These are phyloP conservation scores for Phytoseiulus persimilis DNA, from an alignment of 2,888 invertebrate species.

Conservation along the genomic window DNA sequence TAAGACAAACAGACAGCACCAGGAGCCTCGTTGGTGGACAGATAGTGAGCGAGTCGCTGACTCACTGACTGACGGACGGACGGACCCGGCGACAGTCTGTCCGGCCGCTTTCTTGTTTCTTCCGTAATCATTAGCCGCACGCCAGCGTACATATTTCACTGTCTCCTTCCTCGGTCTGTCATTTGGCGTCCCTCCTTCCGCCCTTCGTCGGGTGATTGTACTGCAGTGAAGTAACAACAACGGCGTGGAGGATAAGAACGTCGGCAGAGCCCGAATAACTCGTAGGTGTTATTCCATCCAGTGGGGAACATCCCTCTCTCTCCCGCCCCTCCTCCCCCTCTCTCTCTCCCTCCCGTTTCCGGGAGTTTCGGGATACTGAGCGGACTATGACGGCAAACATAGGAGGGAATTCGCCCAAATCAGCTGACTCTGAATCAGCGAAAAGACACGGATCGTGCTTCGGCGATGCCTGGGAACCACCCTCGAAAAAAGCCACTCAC, in stretches of 20 bases:
- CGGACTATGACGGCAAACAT: too few relatives aligned
- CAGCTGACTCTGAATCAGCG: too few relatives aligned
- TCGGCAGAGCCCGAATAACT: too few relatives aligned
- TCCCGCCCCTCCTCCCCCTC: too few relatives aligned
- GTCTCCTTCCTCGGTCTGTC: background rate
- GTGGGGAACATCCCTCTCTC: too few relatives aligned
- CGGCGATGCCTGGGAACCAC: too few relatives aligned
- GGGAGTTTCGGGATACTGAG: too few relatives aligned
- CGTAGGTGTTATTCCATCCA: too few relatives aligned
- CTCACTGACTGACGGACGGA: background rate
- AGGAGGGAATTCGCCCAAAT: too few relatives aligned
- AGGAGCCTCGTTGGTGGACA: background rate
- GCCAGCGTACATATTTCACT: background rate
- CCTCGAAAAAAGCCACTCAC: too few relatives aligned
- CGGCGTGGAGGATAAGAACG: background rate
- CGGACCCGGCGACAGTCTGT: background rate
- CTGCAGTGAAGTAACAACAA: background rate
- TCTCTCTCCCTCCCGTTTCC: too few relatives aligned
- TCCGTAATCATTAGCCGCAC: constrained; percentile 5
- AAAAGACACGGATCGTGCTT: too few relatives aligned
- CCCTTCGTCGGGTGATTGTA: background rate
- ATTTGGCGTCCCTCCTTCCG: background rate
- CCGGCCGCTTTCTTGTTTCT: background rate
- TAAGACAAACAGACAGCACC: background rate
- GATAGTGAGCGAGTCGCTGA: background rate